These are phyloP conservation scores for Streblospio benedicti DNA, from an alignment of 1,140 invertebrate genomes.

Conservation along the genomic window DNA sequence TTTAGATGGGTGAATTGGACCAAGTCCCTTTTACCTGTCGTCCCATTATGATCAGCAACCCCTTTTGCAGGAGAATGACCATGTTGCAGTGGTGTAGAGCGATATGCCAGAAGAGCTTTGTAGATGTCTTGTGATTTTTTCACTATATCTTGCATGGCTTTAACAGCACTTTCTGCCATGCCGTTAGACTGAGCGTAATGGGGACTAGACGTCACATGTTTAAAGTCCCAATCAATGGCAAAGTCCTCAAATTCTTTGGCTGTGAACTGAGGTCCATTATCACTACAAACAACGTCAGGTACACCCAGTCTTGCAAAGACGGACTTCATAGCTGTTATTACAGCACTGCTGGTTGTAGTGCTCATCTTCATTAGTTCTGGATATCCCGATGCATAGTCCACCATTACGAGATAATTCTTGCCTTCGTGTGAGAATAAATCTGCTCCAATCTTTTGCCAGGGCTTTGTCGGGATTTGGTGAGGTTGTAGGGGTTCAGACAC, in stretches of 20 bases:
- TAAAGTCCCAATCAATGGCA: constrained; percentile 39
- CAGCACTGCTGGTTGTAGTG: not conserved
- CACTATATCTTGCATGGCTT: too few species aligned
- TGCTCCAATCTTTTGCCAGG: not conserved
- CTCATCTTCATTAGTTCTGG: not conserved
- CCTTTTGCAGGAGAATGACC: too few species aligned
- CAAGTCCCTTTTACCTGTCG: too few species aligned
- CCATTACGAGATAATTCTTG: not conserved
- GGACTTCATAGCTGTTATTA: not conserved
- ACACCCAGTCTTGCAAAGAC: constrained; percentile 43
- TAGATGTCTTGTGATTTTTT: too few species aligned
- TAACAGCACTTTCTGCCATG: constrained; percentile 21
- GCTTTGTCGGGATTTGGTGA: not conserved
- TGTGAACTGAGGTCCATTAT: constrained; percentile 47
- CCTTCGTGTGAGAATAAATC: constrained; percentile 1
- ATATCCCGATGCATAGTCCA: not conserved
- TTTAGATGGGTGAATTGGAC: too few species aligned
- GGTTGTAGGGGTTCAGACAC: not conserved
- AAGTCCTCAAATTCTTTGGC: constrained; percentile 42
- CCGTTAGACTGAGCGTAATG: constrained; percentile 36
- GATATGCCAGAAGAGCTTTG: too few species aligned
- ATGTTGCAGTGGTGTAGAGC: too few species aligned
- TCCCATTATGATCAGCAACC: too few species aligned
- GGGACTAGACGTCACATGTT: constrained; percentile 26
- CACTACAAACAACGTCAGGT: constrained; percentile 40